phyloP scores from a whole-genome alignment of 2,888 invertebrate genomes.

The Mycalesis mineus region DNA sequence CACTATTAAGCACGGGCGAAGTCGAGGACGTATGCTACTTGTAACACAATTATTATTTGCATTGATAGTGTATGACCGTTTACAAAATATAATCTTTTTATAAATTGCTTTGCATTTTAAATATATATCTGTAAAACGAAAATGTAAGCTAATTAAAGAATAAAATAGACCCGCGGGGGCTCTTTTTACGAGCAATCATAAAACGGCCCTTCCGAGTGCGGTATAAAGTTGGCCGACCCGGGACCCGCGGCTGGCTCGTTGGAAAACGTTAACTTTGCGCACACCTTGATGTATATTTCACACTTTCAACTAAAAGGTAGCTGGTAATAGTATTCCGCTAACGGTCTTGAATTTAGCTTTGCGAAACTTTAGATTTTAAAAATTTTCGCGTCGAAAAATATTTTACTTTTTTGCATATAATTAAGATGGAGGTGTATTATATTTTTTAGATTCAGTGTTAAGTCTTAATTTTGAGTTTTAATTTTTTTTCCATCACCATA shows the following conservation, averaged over 20 bases:
- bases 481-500: too few relatives aligned
- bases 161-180: constrained; percentile 60
- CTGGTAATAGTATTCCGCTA: background rate
- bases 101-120: constrained; percentile 28
- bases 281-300: constrained; percentile 5
- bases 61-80: too few relatives aligned
- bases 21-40: background rate
- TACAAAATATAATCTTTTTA: constrained; percentile 9
- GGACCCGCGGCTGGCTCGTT: constrained; percentile 48
- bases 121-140: constrained; percentile 44
- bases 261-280: constrained; percentile 48
- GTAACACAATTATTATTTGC: too few relatives aligned
- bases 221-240: constrained; percentile 51
- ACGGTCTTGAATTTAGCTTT: background rate
- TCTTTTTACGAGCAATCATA: constrained; percentile 69
- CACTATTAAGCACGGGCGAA: too few relatives aligned
- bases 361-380: background rate
- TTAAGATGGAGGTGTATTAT: too few relatives aligned
- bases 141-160: constrained; percentile 66
- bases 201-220: constrained; percentile 61
- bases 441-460: too few relatives aligned
- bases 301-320: background rate
- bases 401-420: too few relatives aligned
- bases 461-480: too few relatives aligned
- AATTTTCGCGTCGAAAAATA: background rate